Conservation (phyloP, 1,140 invertebrate species). For the Homarus americanus region DNA sequence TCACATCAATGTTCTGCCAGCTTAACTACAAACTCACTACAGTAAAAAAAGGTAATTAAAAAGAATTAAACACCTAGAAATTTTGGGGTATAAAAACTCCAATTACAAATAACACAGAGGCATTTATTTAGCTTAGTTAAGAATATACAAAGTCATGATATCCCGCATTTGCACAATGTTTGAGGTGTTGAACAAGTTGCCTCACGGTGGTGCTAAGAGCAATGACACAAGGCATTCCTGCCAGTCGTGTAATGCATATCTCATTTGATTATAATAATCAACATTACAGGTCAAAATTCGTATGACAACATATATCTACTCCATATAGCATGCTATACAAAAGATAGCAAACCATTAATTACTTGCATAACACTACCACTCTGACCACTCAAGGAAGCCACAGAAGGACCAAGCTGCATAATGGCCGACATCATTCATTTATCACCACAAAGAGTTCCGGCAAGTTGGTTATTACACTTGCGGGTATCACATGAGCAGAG, state of each 20-base stretch:
- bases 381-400: conserved; percentile 24
- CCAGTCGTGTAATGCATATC: conserved; percentile 27
- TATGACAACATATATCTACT: conserved; percentile 25
- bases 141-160: conserved; percentile 73
- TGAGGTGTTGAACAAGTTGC: conserved; percentile 62
- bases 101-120: conserved; percentile 71
- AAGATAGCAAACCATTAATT: conserved; percentile 42
- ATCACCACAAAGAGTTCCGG: conserved; percentile 6
- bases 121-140: conserved; percentile 73
- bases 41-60: no score
- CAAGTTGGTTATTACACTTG: conserved; percentile 45
- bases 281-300: conserved; percentile 32
- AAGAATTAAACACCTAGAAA: neutral
- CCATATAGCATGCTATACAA: conserved; percentile 29
- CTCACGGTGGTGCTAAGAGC: conserved; percentile 21
- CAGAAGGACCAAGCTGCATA: conserved; percentile 43
- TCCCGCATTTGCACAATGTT: conserved; percentile 62
- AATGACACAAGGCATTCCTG: conserved; percentile 36
- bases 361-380: conserved; percentile 19
- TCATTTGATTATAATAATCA: conserved; percentile 42
- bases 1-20: no score
- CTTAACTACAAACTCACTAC: no score
- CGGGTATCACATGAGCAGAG: conserved; percentile 63
- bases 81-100: conserved; percentile 12
- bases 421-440: neutral